phyloP scores from a whole-genome alignment of 2,797 vertebrate species.

The Apodemus agrarius region DNA sequence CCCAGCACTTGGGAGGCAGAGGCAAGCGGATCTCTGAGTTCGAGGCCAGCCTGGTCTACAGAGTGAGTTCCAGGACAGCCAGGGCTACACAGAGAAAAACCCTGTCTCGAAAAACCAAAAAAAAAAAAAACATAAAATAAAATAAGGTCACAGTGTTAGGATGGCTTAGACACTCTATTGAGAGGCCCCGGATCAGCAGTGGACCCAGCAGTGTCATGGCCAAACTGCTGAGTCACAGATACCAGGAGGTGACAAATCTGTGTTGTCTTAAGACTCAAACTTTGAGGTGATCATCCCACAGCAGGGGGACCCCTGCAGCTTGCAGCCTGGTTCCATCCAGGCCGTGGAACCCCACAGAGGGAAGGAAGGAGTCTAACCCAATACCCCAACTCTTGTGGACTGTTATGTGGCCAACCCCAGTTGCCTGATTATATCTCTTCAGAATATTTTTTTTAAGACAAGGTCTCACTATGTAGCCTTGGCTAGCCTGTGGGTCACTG shows the following conservation, averaged over 20 bases:
- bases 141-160: too few relatives aligned
- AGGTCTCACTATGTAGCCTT: background rate
- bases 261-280: background rate
- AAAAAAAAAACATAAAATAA: too few relatives aligned
- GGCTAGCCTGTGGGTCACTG: background rate
- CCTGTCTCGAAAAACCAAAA: too few relatives aligned
- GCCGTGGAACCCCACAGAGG: background rate
- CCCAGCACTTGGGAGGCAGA: too few relatives aligned
- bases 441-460: background rate
- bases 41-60: too few relatives aligned
- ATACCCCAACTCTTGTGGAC: background rate
- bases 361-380: background rate
- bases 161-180: too few relatives aligned
- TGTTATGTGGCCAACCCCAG: background rate
- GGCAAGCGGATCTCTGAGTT: too few relatives aligned
- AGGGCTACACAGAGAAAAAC: too few relatives aligned
- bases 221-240: background rate
- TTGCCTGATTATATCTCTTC: background rate
- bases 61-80: too few relatives aligned
- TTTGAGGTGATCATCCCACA: background rate
- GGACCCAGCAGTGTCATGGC: background rate
- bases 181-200: background rate
- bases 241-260: background rate
- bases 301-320: too few relatives aligned
- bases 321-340: background rate